These are phyloP conservation scores for Machimus rusticus DNA, from an alignment of 2,888 invertebrate species.

Conservation along the genomic window DNA sequence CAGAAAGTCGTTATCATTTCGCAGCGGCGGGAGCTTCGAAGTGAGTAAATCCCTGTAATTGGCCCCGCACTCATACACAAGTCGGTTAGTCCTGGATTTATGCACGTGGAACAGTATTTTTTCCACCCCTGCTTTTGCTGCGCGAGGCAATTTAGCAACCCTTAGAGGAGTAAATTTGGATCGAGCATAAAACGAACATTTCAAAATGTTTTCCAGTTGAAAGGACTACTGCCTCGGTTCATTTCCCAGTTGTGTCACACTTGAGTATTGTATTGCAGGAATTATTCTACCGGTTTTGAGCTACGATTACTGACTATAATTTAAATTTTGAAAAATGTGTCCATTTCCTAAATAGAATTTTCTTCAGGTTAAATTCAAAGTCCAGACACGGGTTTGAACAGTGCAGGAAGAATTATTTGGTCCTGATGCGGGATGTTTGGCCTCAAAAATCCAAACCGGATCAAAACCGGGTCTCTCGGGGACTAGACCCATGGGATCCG, in stretches of 20 bases:
- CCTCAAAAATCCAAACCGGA: too few species aligned
- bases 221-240: not conserved
- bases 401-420: too few species aligned
- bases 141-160: not conserved
- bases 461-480: too few species aligned
- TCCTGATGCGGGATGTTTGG: too few species aligned
- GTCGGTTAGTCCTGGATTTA: not conserved
- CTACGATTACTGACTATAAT: not conserved
- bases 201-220: not conserved
- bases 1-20: not conserved
- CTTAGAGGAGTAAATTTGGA: not conserved
- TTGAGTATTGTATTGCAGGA: not conserved
- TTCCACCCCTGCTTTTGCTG: not conserved
- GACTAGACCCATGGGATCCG: too few species aligned
- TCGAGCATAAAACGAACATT: not conserved
- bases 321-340: not conserved
- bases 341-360: too few species aligned
- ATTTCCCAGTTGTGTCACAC: not conserved
- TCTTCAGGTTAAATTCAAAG: not conserved
- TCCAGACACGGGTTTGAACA: too few species aligned
- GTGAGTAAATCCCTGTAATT: not conserved
- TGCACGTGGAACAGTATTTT: not conserved
- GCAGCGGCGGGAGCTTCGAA: not conserved
- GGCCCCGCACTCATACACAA: not conserved
- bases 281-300: not conserved